Evolutionary conservation across 2,888 invertebrate species (phyloP), one percentile per base, ranked within the genome.

Genomic region (Orthonychiurus folsomi): DNA sequence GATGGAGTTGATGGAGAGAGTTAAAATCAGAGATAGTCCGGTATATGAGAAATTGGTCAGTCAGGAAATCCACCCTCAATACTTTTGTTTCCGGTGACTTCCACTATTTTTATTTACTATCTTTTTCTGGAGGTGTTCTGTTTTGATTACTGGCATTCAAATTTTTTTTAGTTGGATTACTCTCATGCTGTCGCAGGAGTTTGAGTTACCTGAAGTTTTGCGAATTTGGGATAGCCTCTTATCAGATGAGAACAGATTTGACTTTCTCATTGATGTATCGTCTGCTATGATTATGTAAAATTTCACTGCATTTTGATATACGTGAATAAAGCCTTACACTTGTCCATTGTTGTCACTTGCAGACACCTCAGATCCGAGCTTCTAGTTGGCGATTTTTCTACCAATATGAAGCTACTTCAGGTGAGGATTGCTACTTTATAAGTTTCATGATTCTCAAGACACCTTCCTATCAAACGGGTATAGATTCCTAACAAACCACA

Each of bases 201-300:
- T 97, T 78, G 89, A 93, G 24, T 80, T 99, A 70, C 97, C 99
- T 52, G 97, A 99, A 78, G 93, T 99, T 0, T 86, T 97, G 74
- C 83, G 95, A 68, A 87, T 99, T 74, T 99, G 99, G 99, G 99
- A 99, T 77, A 89, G 94, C 0, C 79, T 99, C 59, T 92, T 99
- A 76, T 87, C 96, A 0, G 95, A 96, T 78, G 82, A 86, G 59
- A 83, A 86, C 61, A 83, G 97, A 74, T 96, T 97, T 77, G 85
- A 88, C 74, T 95, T 93, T 75, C 85, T 97, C 1, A 87, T 93
- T 67, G 85, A 88, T 76, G 87, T 96, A 63, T 96, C 96, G 78
- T 91, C 93, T 80, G 92, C 96, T 74, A 99, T 99, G 97, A 89
- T 99, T 73, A 82, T 94, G 93, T 94, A 82, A 85, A 91, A 69